Evolutionary conservation across 2,797 vertebrate genomes (phyloP).

Genomic region (Chloroceryle amazona): DNA sequence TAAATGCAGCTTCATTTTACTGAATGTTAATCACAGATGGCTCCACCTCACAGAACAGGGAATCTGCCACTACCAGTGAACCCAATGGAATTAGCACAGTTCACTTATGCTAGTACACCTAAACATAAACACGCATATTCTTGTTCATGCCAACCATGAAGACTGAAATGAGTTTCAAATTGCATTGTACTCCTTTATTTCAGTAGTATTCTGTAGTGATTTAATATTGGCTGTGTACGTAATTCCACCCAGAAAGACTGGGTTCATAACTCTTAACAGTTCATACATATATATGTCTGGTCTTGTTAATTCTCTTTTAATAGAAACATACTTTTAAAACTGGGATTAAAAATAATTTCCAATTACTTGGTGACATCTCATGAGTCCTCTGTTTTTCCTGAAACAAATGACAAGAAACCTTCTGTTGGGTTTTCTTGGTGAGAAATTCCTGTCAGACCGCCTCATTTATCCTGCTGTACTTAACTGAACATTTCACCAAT

Average conservation of each 20-base stretch:
- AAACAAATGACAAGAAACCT: not conserved
- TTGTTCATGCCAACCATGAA: not conserved
- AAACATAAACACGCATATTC: not conserved
- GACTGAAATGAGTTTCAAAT: not conserved
- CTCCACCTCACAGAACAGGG: not conserved
- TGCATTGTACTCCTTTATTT: not conserved
- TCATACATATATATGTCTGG: not conserved
- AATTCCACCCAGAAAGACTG: not conserved
- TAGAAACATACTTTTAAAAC: not conserved
- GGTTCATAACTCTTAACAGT: not conserved
- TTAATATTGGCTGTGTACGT: not conserved
- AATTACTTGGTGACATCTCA: not conserved
- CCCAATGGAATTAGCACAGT: not conserved
- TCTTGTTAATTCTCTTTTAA: not conserved
- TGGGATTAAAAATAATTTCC: not conserved
- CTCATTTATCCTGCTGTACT: not conserved
- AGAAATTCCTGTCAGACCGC: not conserved
- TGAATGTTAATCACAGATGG: not conserved
- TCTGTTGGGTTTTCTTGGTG: not conserved
- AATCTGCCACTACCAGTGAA: not conserved
- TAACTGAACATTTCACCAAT: not conserved
- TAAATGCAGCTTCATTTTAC: not conserved
- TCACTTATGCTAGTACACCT: not conserved
- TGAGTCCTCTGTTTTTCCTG: not conserved
- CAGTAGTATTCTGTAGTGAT: not conserved